A percentile compares a stretch with the other conserved stretches of the same genome.
Evolutionary conservation across 2,888 invertebrate genomes (phyloP).

Genomic region (Caprella mutica): DNA sequence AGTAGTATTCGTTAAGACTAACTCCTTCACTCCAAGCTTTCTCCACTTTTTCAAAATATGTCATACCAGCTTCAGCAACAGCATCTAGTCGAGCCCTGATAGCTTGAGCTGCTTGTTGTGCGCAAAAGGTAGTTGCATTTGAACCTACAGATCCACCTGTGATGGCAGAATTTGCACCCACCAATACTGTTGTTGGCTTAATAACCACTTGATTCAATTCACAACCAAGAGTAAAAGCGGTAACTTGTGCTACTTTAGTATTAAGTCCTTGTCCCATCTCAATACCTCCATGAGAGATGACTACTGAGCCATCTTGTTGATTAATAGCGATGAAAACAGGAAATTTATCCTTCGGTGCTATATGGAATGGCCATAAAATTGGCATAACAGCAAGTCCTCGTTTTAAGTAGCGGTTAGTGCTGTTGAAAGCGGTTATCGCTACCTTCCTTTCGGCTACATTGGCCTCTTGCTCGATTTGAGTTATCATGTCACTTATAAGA

Average conservation of each 20-base stretch:
- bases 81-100: conserved; percentile 6
- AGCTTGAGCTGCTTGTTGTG: neutral
- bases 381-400: conserved; percentile 52
- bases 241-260: conserved; percentile 64
- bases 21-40: neutral
- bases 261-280: conserved; percentile 65
- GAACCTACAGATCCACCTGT: conserved; percentile 62
- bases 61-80: neutral
- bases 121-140: conserved; percentile 45
- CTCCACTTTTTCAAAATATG: neutral
- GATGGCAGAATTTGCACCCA: conserved; percentile 54
- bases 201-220: conserved; percentile 54
- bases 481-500: conserved; percentile 21
- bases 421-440: conserved; percentile 35
- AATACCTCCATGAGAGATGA: conserved; percentile 50
- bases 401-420: conserved; percentile 66
- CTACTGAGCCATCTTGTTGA: conserved; percentile 46
- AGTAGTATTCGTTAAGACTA: neutral
- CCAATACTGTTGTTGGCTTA: conserved; percentile 52
- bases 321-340: conserved; percentile 35
- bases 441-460: conserved; percentile 34
- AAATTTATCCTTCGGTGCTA: conserved; percentile 33
- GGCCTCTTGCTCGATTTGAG: conserved; percentile 12
- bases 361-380: conserved; percentile 53
- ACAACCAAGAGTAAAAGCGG: conserved; percentile 58